These are phyloP conservation scores for Oncopeltus fasciatus DNA, from an alignment of 1,140 invertebrate genomes.

Conservation along the genomic window DNA sequence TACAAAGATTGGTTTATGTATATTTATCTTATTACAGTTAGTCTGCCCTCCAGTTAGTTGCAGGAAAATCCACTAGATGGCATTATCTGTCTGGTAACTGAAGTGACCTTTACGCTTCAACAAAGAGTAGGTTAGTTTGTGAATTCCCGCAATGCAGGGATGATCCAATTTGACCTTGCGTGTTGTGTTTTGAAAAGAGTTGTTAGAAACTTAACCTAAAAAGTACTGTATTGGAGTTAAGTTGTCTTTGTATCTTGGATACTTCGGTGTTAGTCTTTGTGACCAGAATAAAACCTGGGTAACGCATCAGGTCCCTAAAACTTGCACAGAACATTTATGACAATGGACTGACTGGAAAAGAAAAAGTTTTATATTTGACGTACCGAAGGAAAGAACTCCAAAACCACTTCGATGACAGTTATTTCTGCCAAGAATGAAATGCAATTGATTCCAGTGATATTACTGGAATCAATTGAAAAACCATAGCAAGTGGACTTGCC, in stretches of 20 bases:
- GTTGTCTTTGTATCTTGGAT: neutral
- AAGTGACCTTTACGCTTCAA: neutral
- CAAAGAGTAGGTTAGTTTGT: neutral
- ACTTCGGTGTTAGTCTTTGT: no score
- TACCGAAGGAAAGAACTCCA: neutral
- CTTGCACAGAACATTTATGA: neutral
- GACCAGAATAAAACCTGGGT: neutral
- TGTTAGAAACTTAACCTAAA: neutral
- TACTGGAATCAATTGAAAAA: neutral
- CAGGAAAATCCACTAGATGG: neutral
- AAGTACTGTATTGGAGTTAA: neutral
- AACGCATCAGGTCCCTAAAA: neutral
- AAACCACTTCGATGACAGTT: constrained; percentile 7
- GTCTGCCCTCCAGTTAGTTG: neutral
- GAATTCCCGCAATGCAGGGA: neutral
- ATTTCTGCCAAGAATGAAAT: constrained; percentile 6
- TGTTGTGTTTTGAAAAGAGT: neutral
- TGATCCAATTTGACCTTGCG: neutral
- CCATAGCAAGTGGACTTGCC: neutral
- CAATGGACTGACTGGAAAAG: neutral
- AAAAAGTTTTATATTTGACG: neutral
- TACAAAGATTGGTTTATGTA: no score
- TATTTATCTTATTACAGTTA: no score
- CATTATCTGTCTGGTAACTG: neutral
- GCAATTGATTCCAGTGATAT: no score